Percentiles rank a stretch among this genome's conserved stretches.
phyloP scores from a whole-genome alignment of 2,113 vertebrate genomes.

The Cranoglanis bouderius region DNA sequence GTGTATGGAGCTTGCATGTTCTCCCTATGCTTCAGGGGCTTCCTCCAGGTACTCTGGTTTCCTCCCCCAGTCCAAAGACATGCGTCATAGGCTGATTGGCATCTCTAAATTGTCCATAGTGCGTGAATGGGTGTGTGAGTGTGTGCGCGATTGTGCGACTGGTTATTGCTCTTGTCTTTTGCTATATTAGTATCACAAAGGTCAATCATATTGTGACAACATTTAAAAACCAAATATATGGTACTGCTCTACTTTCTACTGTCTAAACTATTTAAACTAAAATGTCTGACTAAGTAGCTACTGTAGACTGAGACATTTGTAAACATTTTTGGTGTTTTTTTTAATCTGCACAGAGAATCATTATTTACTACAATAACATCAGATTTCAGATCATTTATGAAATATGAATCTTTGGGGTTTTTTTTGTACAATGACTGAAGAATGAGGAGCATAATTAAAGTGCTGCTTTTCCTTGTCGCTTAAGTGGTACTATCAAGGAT shows the following conservation, averaged over 20 bases:
- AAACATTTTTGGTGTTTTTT: not conserved
- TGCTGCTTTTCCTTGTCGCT: not conserved
- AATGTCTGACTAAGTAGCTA: not conserved
- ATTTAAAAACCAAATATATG: not conserved
- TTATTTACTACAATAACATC: not conserved
- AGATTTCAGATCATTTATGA: not conserved
- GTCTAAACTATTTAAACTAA: no score
- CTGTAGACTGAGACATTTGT: not conserved
- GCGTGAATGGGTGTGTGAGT: no score
- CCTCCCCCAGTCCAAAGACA: no score
- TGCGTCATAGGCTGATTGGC: no score
- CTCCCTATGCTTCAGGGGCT: no score
- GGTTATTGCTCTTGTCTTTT: not conserved
- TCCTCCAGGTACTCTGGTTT: no score
- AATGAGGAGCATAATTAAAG: not conserved
- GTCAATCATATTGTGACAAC: no score
- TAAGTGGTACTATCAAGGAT: not conserved
- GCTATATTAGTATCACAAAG: not conserved
- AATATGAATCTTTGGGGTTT: not conserved
- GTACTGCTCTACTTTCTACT: not conserved
- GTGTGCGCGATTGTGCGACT: not conserved
- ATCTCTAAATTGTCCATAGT: no score
- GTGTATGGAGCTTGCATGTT: no score
- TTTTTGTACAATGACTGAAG: not conserved
- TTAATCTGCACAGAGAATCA: not conserved